Evolutionary conservation across 2,888 invertebrate genomes (phyloP), one percentile per base, ranked within the genome.

Genomic region (Hypena proboscidalis): DNA sequence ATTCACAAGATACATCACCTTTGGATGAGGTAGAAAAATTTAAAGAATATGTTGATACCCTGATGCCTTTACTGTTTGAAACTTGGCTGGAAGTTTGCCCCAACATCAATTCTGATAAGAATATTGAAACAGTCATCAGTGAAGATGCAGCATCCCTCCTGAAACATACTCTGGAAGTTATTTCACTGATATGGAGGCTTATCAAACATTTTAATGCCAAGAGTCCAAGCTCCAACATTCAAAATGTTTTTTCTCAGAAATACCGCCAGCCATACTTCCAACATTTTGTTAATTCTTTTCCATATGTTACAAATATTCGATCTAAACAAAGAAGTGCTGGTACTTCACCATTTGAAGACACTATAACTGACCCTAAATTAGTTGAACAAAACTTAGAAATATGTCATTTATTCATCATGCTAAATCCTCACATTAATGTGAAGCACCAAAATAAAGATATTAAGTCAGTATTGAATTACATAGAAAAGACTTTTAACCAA

Each of bases 11-110:
- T 29, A 55, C 60, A 4, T 54, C 60, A 13, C 70, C 70, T 38
- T 66, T 88, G 9, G 85, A 92, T 71, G 85, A 90, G 57, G 83
- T 83, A 1, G 85, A 85, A 23, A 87, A 85, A 52, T 91, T 96
- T 43, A 87, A 92, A 39, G 91, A 91, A 33, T 95, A 96, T 74
- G 89, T 94, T 17, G 88, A 92, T 46, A 92, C 93, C 20, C 83
- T 97, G 29, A 91, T 97, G 83, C 96, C 97, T 0, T 83, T 97
- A 13, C 88, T 97, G 39, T 92, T 95, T 74, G 96, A 97, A 76
- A 95, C 95, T 33, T 97, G 97, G 97, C 78, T 96, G 13, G 97
- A 97, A 90, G 95, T 94, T 7, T 90, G 93, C 31, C 94, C 95
- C 3, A 85, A 73, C 48, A 76, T 73, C 15, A 81, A 79, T 15